Conservation (phyloP, 2,113 vertebrate species). For the Motacilla alba region DNA sequence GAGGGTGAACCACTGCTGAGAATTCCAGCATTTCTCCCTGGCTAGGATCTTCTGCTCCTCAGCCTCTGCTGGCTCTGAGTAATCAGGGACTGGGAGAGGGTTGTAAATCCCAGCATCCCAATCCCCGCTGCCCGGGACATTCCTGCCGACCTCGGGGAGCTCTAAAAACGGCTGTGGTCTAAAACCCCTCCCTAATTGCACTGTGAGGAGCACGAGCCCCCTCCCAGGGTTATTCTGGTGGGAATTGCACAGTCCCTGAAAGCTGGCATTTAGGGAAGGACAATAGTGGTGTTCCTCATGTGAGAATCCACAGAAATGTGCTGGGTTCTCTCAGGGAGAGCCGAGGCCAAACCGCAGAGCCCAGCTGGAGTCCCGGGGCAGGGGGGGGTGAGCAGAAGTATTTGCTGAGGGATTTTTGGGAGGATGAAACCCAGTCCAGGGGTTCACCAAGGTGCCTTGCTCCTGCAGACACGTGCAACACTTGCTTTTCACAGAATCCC, state of each 20-base stretch:
- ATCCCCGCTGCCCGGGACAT: background rate
- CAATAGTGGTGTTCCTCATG: slow-evolving; percentile 27
- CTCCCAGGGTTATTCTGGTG: background rate
- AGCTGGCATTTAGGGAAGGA: background rate
- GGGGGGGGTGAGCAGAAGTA: background rate
- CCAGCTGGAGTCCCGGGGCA: background rate
- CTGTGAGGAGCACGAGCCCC: slow-evolving; percentile 30
- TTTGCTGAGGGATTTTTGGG: background rate
- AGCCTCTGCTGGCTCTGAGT: background rate
- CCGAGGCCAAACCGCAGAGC: background rate
- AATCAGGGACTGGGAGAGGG: background rate
- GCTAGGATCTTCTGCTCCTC: background rate
- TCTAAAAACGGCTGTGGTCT: slow-evolving; percentile 50
- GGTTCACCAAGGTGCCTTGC: background rate
- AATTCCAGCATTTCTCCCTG: background rate
- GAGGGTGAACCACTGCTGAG: background rate
- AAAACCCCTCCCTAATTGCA: background rate
- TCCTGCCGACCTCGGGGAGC: slow-evolving; percentile 5
- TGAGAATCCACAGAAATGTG: slow-evolving; percentile 36
- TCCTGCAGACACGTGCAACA: background rate
- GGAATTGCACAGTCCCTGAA: background rate
- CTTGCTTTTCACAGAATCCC: background rate
- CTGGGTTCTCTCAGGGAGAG: background rate
- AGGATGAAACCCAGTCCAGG: background rate
- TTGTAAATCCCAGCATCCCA: background rate